Conservation (phyloP, 2,888 invertebrate species). For the Lypha dubia region DNA sequence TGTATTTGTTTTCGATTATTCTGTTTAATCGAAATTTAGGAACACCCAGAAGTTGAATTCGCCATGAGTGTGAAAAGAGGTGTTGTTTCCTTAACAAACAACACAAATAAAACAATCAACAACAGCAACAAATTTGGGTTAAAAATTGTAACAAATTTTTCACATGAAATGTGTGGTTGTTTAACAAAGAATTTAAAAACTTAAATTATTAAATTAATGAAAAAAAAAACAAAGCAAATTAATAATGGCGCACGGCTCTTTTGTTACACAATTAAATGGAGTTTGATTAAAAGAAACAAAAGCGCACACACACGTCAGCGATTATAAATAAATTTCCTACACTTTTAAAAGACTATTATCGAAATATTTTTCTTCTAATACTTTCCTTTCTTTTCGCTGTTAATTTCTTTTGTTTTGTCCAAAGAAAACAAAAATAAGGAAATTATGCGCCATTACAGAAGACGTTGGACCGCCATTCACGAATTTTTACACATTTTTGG, state of each 20-base stretch:
- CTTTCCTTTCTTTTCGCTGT: conserved; percentile 19
- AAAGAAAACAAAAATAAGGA: conserved; percentile 33
- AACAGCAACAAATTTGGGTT: conserved; percentile 29
- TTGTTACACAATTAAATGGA: conserved; percentile 22
- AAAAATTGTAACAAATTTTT: conserved; percentile 60
- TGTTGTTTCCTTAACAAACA: conserved; percentile 45
- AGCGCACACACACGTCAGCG: conserved; percentile 74
- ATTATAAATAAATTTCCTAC: conserved; percentile 74
- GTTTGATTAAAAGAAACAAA: conserved; percentile 76
- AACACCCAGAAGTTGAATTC: conserved; percentile 69
- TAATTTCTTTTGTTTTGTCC: conserved; percentile 12
- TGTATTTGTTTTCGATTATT: conserved; percentile 38
- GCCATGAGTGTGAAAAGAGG: conserved; percentile 47
- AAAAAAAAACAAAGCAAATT: not conserved
- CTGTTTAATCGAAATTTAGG: conserved; percentile 29
- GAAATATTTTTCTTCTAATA: conserved; percentile 34
- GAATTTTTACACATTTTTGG: not conserved
- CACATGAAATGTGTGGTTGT: conserved; percentile 42
- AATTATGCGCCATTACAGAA: conserved; percentile 69
- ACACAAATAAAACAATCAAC: conserved; percentile 4
- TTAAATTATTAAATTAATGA: conserved; percentile 11
- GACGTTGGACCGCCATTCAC: conserved; percentile 1
- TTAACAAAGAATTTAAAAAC: conserved; percentile 55
- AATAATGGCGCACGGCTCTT: not conserved
- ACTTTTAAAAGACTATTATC: conserved; percentile 44